Conservation (phyloP, 2,797 vertebrate species). For the Clamator glandarius region DNA sequence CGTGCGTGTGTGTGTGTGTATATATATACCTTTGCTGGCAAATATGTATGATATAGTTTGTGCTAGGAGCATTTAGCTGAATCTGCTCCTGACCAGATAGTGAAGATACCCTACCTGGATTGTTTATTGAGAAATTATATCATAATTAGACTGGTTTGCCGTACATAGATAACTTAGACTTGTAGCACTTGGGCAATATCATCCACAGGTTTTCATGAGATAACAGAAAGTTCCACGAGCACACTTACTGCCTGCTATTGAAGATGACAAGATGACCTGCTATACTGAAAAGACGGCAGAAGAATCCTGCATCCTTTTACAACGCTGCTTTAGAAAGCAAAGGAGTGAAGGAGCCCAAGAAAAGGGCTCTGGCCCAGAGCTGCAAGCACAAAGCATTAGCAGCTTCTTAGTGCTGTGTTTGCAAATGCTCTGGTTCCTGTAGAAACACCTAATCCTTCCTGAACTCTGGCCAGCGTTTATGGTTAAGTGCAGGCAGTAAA, state of each 20-base stretch:
- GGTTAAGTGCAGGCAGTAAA: constrained; percentile 14
- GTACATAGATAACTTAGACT: background rate
- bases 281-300: background rate
- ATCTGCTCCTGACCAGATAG: background rate
- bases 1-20: no score
- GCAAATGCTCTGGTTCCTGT: constrained; percentile 55
- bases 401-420: constrained; percentile 48
- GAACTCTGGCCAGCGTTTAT: constrained; percentile 34
- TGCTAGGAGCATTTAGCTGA: background rate
- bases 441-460: constrained; percentile 68
- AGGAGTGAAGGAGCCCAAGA: background rate
- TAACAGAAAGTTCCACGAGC: background rate
- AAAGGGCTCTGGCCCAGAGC: background rate
- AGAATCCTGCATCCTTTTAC: background rate
- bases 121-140: background rate
- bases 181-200: background rate
- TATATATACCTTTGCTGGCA: background rate
- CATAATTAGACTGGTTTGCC: background rate
- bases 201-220: background rate
- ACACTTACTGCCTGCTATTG: background rate
- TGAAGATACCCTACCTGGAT: background rate
- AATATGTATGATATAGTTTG: background rate
- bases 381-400: constrained; percentile 16
- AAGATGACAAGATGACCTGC: background rate
- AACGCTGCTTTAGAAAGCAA: background rate